Evolutionary conservation across 2,888 invertebrate genomes (phyloP).

Genomic region (Aleiodes testaceus): DNA sequence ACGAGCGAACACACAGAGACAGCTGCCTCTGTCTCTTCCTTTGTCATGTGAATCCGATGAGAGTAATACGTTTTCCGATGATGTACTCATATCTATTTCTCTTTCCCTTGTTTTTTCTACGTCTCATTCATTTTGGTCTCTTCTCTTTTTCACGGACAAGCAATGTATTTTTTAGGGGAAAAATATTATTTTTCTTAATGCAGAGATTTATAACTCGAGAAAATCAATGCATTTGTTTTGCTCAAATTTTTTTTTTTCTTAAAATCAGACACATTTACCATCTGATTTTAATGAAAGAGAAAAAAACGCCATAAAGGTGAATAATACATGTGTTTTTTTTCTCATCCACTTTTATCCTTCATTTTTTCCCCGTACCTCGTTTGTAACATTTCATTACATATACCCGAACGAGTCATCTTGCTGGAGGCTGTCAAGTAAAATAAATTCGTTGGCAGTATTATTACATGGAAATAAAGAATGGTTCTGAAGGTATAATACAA

Average conservation of each 20-base stretch:
- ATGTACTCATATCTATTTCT: constrained; percentile 16
- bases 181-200: no score
- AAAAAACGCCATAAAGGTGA: no score
- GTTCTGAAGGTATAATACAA: neutral
- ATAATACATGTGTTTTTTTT: no score
- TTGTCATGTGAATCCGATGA: constrained; percentile 42
- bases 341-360: no score
- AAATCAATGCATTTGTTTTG: no score
- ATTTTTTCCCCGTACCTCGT: no score
- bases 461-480: constrained; percentile 22
- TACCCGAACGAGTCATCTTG: neutral
- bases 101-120: constrained; percentile 32
- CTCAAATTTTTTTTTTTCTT: no score
- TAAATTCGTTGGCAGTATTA: constrained; percentile 22
- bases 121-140: neutral
- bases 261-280: no score
- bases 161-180: neutral
- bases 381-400: no score
- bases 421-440: constrained; percentile 16
- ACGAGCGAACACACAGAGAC: constrained; percentile 49
- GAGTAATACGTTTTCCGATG: neutral
- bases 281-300: no score
- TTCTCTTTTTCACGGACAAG: neutral
- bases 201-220: no score
- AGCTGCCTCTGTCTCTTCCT: constrained; percentile 46